Conservation (phyloP, 2,797 vertebrate genomes). For the Helicolenus hilgendorfi region DNA sequence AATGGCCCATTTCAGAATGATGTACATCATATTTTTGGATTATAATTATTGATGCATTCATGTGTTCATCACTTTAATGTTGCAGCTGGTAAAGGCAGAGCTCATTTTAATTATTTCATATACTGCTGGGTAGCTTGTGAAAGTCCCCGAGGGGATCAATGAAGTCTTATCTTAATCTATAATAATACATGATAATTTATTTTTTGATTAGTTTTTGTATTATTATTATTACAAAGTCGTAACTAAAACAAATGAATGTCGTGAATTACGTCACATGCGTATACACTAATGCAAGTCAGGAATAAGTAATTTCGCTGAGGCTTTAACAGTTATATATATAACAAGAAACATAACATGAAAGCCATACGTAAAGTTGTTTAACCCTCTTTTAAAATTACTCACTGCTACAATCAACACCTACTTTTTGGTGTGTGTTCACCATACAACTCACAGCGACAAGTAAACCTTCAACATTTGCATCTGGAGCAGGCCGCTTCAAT, state of each 20-base stretch:
- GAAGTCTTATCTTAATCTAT: not conserved
- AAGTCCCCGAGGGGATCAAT: not conserved
- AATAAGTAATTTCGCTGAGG: not conserved
- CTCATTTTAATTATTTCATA: not conserved
- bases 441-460: not conserved
- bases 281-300: not conserved
- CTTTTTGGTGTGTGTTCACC: not conserved
- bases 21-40: not conserved
- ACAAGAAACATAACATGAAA: not conserved
- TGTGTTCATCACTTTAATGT: not conserved
- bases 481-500: constrained; percentile 27
- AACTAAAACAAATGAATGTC: not conserved
- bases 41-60: not conserved
- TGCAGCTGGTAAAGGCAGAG: not conserved
- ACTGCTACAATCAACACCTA: not conserved
- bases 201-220: not conserved
- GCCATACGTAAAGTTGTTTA: not conserved
- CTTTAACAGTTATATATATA: not conserved
- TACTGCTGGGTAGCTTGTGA: not conserved
- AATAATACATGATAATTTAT: not conserved
- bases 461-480: constrained; percentile 30
- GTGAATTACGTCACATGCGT: not conserved
- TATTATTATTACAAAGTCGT: not conserved
- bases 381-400: not conserved
- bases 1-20: not conserved